These are phyloP conservation scores for Nomia melanderi DNA, from an alignment of 1,140 invertebrate genomes.

Conservation along the genomic window DNA sequence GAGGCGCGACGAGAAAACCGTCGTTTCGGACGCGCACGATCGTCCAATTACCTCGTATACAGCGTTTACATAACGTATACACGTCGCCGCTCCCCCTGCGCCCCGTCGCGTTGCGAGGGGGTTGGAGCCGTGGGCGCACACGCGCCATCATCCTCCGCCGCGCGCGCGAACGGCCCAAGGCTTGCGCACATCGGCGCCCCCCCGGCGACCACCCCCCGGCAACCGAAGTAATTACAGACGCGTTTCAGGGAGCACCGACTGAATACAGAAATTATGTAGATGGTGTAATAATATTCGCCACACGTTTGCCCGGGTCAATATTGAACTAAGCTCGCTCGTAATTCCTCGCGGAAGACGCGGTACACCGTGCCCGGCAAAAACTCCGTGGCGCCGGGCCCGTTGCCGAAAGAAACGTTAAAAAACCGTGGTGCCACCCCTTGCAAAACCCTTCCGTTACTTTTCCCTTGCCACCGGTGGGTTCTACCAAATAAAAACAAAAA, in stretches of 20 bases:
- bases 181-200: constrained; percentile 54
- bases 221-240: constrained; percentile 78
- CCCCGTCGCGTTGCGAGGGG: not conserved
- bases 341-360: constrained; percentile 54
- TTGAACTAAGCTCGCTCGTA: constrained; percentile 76
- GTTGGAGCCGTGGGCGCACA: not conserved
- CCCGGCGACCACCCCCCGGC: constrained; percentile 66
- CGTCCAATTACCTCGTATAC: constrained; percentile 74
- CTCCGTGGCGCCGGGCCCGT: too few relatives aligned
- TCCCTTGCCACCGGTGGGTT: too few relatives aligned
- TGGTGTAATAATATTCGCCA: constrained; percentile 78
- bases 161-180: not conserved
- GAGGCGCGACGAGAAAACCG: constrained; percentile 52
- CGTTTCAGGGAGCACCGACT: constrained; percentile 75
- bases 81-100: constrained; percentile 51
- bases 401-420: constrained; percentile 13
- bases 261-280: constrained; percentile 79
- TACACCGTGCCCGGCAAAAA: not conserved
- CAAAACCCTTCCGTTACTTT: too few relatives aligned
- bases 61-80: constrained; percentile 73
- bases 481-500: too few relatives aligned
- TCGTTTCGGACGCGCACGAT: constrained; percentile 58
- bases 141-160: constrained; percentile 1
- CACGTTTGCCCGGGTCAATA: constrained; percentile 78
- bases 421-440: too few relatives aligned